Percentiles rank a stretch among this genome's conserved stretches.
Evolutionary conservation across 1,140 invertebrate species (phyloP).

Genomic region (Trachymyrmex cornetzi): DNA sequence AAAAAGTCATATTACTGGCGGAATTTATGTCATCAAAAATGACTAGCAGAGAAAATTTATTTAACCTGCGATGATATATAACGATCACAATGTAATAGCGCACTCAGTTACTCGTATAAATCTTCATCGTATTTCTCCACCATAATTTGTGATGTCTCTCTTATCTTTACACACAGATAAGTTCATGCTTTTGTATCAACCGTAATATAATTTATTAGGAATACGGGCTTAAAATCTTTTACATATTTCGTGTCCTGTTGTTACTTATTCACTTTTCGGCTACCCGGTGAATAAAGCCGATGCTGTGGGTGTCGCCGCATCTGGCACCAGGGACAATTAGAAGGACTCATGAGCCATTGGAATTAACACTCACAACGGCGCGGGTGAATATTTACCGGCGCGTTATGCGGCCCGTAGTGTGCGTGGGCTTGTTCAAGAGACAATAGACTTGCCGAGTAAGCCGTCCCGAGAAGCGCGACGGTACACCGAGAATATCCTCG

Average conservation of each 20-base stretch:
- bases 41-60: conserved; percentile 15
- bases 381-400: conserved; percentile 66
- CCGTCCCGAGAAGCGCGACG: conserved; percentile 68
- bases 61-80: conserved; percentile 21
- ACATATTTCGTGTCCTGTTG: background rate
- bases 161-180: conserved; percentile 32
- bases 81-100: conserved; percentile 16
- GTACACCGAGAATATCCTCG: conserved; percentile 59
- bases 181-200: background rate
- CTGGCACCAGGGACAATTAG: conserved; percentile 46
- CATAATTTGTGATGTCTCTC: conserved; percentile 26
- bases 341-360: conserved; percentile 23
- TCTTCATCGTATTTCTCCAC: conserved; percentile 34
- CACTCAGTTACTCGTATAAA: conserved; percentile 3
- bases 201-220: conserved; percentile 10
- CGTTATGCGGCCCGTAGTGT: conserved; percentile 36
- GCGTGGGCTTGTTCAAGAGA: conserved; percentile 65
- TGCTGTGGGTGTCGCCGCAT: background rate
- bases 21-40: conserved; percentile 41
- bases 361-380: conserved; percentile 46
- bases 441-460: conserved; percentile 81
- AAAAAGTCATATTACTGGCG: conserved; percentile 26
- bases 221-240: background rate
- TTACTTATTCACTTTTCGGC: background rate
- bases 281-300: background rate